Percentiles rank a stretch among this genome's conserved stretches.
Conservation (phyloP, 2,113 vertebrate genomes). For the Chlorodrepanis virens region DNA sequence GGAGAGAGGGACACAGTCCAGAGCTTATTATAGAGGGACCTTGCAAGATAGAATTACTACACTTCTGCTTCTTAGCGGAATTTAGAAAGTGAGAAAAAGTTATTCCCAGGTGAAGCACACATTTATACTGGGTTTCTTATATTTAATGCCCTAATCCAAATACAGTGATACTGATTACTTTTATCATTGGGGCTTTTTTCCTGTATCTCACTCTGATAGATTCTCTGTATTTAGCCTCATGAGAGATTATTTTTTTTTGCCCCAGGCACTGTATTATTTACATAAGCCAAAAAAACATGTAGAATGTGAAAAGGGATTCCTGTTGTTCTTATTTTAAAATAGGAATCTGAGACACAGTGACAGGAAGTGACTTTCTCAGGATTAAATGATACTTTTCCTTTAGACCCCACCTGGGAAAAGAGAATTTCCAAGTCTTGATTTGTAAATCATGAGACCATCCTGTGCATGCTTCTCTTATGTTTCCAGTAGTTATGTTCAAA, state of each 20-base stretch:
- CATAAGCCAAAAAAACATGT: neutral
- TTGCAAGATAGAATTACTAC: neutral
- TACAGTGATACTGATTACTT: neutral
- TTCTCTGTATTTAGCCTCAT: neutral
- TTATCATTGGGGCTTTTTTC: neutral
- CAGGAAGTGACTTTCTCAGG: neutral
- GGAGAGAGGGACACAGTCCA: neutral
- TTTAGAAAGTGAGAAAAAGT: neutral
- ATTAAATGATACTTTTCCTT: neutral
- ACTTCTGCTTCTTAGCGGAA: neutral
- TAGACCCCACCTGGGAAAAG: neutral
- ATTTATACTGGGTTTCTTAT: neutral
- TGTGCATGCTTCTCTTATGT: neutral
- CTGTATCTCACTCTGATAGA: neutral
- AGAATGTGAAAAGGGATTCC: neutral
- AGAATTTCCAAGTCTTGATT: neutral
- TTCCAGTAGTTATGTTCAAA: neutral
- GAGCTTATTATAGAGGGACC: neutral
- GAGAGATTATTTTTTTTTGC: neutral
- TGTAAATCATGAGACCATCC: neutral
- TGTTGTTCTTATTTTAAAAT: neutral
- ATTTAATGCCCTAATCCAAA: constrained; percentile 1
- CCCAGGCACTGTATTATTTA: neutral
- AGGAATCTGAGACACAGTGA: neutral
- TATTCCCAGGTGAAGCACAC: neutral